These are phyloP conservation scores for Zaprionus lineosus DNA, from an alignment of 2,888 invertebrate genomes.

Conservation along the genomic window DNA sequence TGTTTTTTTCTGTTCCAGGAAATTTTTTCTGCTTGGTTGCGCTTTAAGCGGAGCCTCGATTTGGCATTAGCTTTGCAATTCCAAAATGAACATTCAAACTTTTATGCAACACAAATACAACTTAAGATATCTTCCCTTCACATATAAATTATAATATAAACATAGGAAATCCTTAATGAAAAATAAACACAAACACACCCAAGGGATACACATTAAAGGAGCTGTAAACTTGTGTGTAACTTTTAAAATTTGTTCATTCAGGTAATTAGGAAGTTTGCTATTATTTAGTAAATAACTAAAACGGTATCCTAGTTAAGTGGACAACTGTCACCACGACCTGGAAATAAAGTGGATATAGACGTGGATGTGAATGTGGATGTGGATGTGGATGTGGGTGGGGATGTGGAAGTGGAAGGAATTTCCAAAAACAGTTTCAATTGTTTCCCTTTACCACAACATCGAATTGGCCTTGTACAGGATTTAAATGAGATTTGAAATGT, in stretches of 20 bases:
- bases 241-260: no score
- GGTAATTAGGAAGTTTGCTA: no score
- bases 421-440: conserved; percentile 28
- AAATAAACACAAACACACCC: conserved; percentile 63
- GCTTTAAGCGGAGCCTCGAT: conserved; percentile 32
- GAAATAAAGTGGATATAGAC: no score
- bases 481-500: conserved; percentile 65
- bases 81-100: conserved; percentile 29
- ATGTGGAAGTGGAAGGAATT: neutral
- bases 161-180: conserved; percentile 68
- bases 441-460: conserved; percentile 52
- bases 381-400: neutral
- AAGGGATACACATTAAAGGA: conserved; percentile 32
- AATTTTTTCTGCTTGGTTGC: conserved; percentile 49
- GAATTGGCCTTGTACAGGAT: conserved; percentile 54
- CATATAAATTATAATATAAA: conserved; percentile 9
- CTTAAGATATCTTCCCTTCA: neutral
- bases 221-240: no score
- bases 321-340: neutral
- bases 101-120: conserved; percentile 11
- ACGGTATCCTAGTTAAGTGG: neutral
- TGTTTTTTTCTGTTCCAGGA: conserved; percentile 30
- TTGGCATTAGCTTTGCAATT: conserved; percentile 26
- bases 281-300: no score
- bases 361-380: neutral